Percentiles rank a stretch among this genome's conserved stretches.
Evolutionary conservation across 2,888 invertebrate genomes (phyloP).

Genomic region (Calameuta filiformis): DNA sequence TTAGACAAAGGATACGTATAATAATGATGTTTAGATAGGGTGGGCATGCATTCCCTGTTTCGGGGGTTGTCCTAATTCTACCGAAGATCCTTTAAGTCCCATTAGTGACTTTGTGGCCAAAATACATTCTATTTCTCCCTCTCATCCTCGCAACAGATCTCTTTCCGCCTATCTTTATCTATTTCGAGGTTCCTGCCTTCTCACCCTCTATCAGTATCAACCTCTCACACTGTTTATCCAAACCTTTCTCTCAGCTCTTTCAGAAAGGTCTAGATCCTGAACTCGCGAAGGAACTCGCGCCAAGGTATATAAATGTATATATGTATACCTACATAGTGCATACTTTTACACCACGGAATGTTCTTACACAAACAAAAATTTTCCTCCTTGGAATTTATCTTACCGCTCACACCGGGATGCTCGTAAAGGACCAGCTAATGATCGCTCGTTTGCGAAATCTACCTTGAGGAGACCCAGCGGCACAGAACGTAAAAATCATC

Average conservation of each 20-base stretch:
- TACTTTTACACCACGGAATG: neutral
- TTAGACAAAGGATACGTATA: slow-evolving; percentile 10
- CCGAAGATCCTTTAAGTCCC: slow-evolving; percentile 35
- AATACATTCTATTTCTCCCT: slow-evolving; percentile 6
- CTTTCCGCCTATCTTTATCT: neutral
- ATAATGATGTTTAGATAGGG: slow-evolving; percentile 19
- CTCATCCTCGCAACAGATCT: neutral
- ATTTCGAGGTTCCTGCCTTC: neutral
- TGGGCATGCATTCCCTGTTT: slow-evolving; percentile 14
- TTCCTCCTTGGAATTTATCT: neutral
- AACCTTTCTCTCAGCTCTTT: neutral
- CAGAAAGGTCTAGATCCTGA: neutral
- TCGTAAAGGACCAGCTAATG: neutral
- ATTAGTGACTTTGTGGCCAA: slow-evolving; percentile 22
- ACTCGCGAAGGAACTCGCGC: neutral
- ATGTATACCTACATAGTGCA: neutral
- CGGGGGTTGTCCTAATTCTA: slow-evolving; percentile 17
- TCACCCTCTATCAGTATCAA: neutral
- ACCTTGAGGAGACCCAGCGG: neutral
- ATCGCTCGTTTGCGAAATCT: neutral
- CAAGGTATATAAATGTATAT: neutral
- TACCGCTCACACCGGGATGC: neutral
- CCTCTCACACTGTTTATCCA: neutral
- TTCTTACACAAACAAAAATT: neutral
- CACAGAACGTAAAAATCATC: neutral